Evolutionary conservation across 2,113 vertebrate genomes (phyloP), one percentile per base, ranked within the genome.

Genomic region (Calidris pugnax): DNA sequence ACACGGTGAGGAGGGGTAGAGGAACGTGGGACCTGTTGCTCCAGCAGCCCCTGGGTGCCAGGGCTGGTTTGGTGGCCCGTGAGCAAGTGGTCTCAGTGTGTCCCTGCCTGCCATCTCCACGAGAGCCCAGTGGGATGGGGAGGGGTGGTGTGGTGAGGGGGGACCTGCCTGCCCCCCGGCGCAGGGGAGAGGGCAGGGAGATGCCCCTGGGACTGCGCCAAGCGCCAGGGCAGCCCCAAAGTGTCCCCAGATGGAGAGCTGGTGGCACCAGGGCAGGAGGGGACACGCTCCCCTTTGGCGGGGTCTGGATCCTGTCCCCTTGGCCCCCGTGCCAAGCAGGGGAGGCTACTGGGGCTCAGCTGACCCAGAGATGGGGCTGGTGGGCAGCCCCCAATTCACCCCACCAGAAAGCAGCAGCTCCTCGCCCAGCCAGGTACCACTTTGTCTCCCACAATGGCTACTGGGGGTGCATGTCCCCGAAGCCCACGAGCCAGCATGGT

Each of bases 401-500:
- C 23, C n/a, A 39, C 57, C 43, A 67, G 14, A 90, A 71, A 72
- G 28, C 43, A 64, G 55, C 59, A 56, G 35, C 77, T 92, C 19
- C 39, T 60, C 55, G 47, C 17, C 22, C 48, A 86, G 35, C 17
- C 73, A 73, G 23, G 39, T 14, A 18, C 16, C 12, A 7, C 35
- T 77, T 56, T 43, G 18, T 56, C 17, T 18, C 48, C 26, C 18
- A 6, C 57, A 69, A 10, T 4, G 13, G 53, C 32, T 32, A 10
- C 11, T 14, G 14, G 5, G 5, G 20, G 16, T 72, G 19, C 39
- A 26, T 2, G 6, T 28, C 30, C 55, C 59, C 14, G 4, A 47
- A 80, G 53, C 45, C 20, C 15, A 2, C 5, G 39, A 43, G 30
- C 8, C 35, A 53, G 21, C 9, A 23, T 9, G 0, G 0, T 33